A percentile compares a stretch with the other conserved stretches of the same genome.
These are phyloP conservation scores for Eretmochelys imbricata DNA, from an alignment of 2,113 vertebrate species.

Conservation along the genomic window DNA sequence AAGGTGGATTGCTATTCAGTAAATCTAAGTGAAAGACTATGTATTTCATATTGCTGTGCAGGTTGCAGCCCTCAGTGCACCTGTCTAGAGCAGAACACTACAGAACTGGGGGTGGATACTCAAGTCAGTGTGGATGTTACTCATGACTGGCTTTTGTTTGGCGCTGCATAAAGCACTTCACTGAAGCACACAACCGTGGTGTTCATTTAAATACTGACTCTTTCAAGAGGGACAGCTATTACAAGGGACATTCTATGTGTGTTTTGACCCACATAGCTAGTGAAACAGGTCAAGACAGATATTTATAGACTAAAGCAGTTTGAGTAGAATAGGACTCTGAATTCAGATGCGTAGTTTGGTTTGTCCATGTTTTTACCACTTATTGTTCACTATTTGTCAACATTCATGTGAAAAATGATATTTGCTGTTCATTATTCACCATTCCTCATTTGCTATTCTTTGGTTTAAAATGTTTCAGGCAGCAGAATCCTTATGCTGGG, in stretches of 20 bases:
- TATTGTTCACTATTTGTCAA: neutral
- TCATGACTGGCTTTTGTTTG: neutral
- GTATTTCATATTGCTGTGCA: neutral
- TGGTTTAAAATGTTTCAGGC: neutral
- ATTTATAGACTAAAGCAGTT: neutral
- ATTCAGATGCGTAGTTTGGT: neutral
- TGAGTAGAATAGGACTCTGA: too few species aligned
- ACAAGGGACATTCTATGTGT: neutral
- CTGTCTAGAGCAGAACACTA: neutral
- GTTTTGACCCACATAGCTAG: neutral
- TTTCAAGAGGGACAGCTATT: conserved; percentile 31
- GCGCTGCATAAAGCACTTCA: neutral
- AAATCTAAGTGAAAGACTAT: neutral
- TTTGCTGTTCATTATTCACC: conserved; percentile 63
- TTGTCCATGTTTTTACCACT: neutral
- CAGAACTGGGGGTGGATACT: neutral
- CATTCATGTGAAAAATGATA: neutral
- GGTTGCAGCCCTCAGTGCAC: neutral
- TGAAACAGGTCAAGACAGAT: conserved; percentile 41
- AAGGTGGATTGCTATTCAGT: neutral
- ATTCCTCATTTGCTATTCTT: neutral
- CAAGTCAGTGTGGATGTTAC: neutral
- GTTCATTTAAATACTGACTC: conserved; percentile 3
- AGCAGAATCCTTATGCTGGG: neutral
- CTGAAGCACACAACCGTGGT: neutral